Evolutionary conservation across 35 echinoderm and acorn worm genomes (phyloP).

Genomic region (Patiria miniata): DNA sequence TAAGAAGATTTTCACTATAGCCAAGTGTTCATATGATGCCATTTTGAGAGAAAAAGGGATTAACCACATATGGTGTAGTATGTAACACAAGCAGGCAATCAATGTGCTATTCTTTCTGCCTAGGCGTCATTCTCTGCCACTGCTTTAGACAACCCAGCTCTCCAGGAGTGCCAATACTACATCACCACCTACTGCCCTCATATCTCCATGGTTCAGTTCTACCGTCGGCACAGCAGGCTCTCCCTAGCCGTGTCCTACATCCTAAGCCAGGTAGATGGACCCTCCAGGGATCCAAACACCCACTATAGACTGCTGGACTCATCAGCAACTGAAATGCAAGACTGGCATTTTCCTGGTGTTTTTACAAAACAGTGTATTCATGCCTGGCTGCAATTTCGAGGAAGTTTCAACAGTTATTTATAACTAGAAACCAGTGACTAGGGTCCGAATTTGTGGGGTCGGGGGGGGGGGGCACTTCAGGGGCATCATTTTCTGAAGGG

Average conservation of each 20-base stretch:
- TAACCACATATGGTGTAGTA: too few species aligned
- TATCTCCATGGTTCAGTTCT: slow-evolving; percentile 79
- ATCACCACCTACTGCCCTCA: slow-evolving; percentile 87
- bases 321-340: neutral
- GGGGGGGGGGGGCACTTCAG: too few species aligned
- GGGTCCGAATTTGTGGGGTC: too few species aligned
- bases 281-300: too few species aligned
- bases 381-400: neutral
- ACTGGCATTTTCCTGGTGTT: neutral
- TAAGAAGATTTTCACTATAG: too few species aligned
- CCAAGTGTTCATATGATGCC: too few species aligned
- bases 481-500: too few species aligned
- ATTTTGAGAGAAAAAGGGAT: too few species aligned
- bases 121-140: slow-evolving; percentile 2
- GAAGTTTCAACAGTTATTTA: neutral
- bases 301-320: neutral
- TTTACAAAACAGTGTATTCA: neutral
- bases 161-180: slow-evolving; percentile 78
- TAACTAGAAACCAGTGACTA: too few species aligned
- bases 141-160: slow-evolving; percentile 46
- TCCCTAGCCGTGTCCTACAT: slow-evolving; percentile 69
- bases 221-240: slow-evolving; percentile 66
- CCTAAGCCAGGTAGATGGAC: slow-evolving; percentile 59
- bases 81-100: neutral
- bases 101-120: neutral